Base-by-base conservation (phyloP, 1,140 invertebrate species). In the Chrysomallon squamiferum region DNA sequence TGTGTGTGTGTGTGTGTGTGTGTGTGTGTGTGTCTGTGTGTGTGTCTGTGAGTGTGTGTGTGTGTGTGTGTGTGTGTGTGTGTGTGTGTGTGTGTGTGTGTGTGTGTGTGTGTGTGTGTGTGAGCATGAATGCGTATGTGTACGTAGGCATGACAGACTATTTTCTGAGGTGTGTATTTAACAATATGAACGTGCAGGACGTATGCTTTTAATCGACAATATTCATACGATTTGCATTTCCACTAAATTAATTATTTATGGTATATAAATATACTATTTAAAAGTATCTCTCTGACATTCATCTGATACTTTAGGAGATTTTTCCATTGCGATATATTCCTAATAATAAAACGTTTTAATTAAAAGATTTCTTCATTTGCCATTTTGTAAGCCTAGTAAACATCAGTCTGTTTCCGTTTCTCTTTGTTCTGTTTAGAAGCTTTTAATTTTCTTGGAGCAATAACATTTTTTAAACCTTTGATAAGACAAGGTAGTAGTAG, bases 31-130 rank as follows among this genome's bases (percentile, higher is more conserved):
- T 15, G 20, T 43, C 27, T 30, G 59, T 45, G 41, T 61, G 38
- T 32, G 56, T 58, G 56, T 27, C 30, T 33, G 56, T 33, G 18
- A 50, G 47, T 50, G 2, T 1, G 30, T 25, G 54, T 2, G 20
- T 9, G 30, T 25, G 29, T 58, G 54, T 58, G 54, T 58, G 25
- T 58, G 22, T 57, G 5, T 58, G 54, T 58, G 54, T 58, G 9
- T 30, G 54, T 30, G 54, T 58, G 54, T 30, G 54, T 43, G 58
- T 41, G 35, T 41, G 59, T 38, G 33, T 18, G 20, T 38, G 58
- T 41, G 58, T 41, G 58, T 38, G 35, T 59, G 5, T 59, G 5
- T 59, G 47, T 27, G 45, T 47, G 57, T 59, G 1, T 59, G 30
- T 59, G 30, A 20, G 57, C 43, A 20, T 59, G 57, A 2, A 6